These are phyloP conservation scores for Psilopsiagon aymara DNA, from an alignment of 2,113 vertebrate species.

Conservation along the genomic window DNA sequence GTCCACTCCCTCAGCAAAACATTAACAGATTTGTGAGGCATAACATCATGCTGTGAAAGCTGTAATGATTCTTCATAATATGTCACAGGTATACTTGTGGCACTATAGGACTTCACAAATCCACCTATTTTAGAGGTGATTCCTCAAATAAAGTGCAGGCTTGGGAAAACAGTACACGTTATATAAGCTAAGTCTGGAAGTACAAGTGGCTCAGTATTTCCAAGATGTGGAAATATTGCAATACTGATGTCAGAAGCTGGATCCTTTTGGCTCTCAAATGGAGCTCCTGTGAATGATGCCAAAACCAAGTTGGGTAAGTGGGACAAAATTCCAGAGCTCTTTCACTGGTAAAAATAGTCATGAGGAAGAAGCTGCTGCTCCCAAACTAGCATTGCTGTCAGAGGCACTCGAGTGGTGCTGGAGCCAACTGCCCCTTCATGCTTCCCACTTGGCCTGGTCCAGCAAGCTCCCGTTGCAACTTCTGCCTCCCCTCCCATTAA, in stretches of 20 bases:
- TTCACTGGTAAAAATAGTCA: neutral
- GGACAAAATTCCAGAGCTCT: neutral
- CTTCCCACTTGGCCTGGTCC: neutral
- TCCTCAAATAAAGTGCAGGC: neutral
- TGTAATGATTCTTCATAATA: neutral
- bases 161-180: neutral
- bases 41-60: neutral
- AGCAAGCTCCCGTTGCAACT: neutral
- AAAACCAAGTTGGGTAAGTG: neutral
- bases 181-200: neutral
- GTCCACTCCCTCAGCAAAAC: neutral
- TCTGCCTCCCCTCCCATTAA: neutral
- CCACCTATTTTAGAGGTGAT: neutral
- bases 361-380: neutral
- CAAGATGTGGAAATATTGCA: neutral
- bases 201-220: neutral
- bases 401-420: rapidly evolving
- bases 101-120: neutral
- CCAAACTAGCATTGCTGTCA: rapidly evolving
- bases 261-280: neutral
- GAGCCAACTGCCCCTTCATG: neutral
- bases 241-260: neutral
- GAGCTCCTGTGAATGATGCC: neutral
- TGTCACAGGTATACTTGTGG: rapidly evolving
- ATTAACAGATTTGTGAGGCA: neutral